Conservation (phyloP, 2,888 invertebrate genomes). For the Carpatolechia fugitivella region DNA sequence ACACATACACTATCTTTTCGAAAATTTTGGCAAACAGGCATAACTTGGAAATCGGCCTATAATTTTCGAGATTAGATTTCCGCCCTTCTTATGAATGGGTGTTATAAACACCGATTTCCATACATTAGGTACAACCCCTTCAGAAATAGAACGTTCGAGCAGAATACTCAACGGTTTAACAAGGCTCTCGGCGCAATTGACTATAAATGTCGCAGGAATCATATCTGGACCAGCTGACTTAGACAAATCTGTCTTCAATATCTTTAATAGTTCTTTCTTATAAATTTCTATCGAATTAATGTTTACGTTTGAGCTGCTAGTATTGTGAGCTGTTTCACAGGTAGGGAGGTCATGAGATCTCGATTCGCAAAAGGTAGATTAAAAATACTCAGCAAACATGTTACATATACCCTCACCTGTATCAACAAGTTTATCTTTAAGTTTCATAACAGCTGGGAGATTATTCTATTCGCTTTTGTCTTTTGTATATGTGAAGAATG, state of each 20-base stretch:
- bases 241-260: neutral
- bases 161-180: neutral
- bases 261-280: neutral
- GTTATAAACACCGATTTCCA: conserved; percentile 13
- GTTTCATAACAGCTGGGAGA: conserved; percentile 19
- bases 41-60: conserved; percentile 12
- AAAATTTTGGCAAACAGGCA: conserved; percentile 10
- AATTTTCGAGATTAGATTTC: conserved; percentile 5
- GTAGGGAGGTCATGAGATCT: neutral
- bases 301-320: neutral
- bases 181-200: conserved; percentile 1
- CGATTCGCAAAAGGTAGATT: conserved; percentile 8
- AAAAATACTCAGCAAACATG: conserved; percentile 21
- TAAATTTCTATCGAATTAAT: neutral
- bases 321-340: neutral
- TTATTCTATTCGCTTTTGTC: conserved; percentile 17
- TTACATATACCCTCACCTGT: conserved; percentile 23
- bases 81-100: neutral
- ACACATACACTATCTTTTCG: neutral
- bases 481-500: conserved; percentile 25
- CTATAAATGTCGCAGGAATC: conserved; percentile 6
- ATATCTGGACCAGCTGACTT: neutral
- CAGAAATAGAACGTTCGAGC: neutral
- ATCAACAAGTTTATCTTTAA: conserved; percentile 10
- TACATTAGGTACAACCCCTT: neutral